Evolutionary conservation across 2,113 vertebrate species (phyloP).

Genomic region (Lasiurus cinereus): DNA sequence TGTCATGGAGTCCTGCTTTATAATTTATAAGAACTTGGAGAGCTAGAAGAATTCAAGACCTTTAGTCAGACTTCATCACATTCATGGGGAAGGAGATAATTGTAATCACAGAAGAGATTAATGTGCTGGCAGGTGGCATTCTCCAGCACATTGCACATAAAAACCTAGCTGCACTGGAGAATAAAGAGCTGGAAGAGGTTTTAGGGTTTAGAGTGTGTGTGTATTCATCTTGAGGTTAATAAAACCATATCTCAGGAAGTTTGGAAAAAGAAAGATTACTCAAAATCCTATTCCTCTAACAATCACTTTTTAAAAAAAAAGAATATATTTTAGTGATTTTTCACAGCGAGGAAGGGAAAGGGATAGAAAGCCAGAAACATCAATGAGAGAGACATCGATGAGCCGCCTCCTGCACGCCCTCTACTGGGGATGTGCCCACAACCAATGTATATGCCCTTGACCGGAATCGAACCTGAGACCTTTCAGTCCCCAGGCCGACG

Average conservation of each 20-base stretch:
- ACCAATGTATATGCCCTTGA: too few species aligned
- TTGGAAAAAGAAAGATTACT: background rate
- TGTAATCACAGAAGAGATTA: conserved; percentile 48
- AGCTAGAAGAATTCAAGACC: conserved; percentile 60
- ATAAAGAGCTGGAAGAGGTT: background rate
- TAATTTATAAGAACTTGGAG: conserved; percentile 72
- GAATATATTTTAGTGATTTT: too few species aligned
- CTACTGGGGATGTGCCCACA: too few species aligned
- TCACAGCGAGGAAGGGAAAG: too few species aligned
- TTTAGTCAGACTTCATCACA: conserved; percentile 62
- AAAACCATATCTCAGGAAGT: conserved; percentile 10
- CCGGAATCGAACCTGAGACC: too few species aligned
- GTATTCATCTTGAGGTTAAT: background rate
- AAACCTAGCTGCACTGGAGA: background rate
- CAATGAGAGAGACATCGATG: too few species aligned
- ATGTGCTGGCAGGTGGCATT: background rate
- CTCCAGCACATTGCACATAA: background rate
- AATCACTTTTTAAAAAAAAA: background rate
- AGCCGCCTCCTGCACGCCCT: too few species aligned
- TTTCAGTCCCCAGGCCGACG: too few species aligned
- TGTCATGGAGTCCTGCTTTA: conserved; percentile 67
- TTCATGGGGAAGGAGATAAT: conserved; percentile 45
- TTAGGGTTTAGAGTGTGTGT: background rate
- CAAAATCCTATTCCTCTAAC: background rate
- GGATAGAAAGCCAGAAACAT: too few species aligned